A percentile compares a stretch with the other conserved stretches of the same genome.
phyloP scores from a whole-genome alignment of 2,113 vertebrate species.

The Sturnus vulgaris region DNA sequence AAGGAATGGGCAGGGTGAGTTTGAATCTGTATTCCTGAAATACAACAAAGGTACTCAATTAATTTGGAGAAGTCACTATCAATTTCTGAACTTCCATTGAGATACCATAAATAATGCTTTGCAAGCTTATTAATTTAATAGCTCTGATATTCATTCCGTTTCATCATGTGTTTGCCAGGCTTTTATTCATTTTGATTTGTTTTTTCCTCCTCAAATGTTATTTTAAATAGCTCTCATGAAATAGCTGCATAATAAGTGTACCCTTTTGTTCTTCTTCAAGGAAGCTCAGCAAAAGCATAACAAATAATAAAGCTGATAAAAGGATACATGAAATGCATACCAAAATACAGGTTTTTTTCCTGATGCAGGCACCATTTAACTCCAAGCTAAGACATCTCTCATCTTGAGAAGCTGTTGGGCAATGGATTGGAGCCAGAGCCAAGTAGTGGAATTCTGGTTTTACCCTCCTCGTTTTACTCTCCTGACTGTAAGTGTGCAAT shows the following conservation, averaged over 20 bases:
- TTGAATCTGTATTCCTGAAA: constrained; percentile 2
- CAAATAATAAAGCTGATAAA: constrained; percentile 49
- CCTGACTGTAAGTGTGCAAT: not conserved
- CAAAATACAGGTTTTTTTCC: not conserved
- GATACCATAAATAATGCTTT: constrained; percentile 37
- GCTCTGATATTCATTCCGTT: constrained; percentile 25
- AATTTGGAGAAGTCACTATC: constrained; percentile 38
- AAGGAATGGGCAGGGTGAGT: not conserved
- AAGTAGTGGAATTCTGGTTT: not conserved
- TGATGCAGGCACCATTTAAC: not conserved
- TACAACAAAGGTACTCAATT: constrained; percentile 28
- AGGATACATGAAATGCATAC: constrained; percentile 1
- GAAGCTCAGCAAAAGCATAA: constrained; percentile 18
- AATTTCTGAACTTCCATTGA: constrained; percentile 37
- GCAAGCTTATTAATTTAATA: constrained; percentile 57
- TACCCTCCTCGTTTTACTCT: not conserved
- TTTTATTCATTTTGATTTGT: constrained; percentile 59
- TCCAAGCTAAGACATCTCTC: not conserved
- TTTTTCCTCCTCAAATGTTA: constrained; percentile 52
- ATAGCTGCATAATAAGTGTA: constrained; percentile 22
- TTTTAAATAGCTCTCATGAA: constrained; percentile 47
- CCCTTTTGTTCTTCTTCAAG: constrained; percentile 22
- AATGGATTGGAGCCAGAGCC: not conserved
- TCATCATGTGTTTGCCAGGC: constrained; percentile 46
- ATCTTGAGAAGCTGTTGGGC: not conserved